Conservation (phyloP, 2,113 vertebrate genomes). For the Brachionichthys hirsutus region DNA sequence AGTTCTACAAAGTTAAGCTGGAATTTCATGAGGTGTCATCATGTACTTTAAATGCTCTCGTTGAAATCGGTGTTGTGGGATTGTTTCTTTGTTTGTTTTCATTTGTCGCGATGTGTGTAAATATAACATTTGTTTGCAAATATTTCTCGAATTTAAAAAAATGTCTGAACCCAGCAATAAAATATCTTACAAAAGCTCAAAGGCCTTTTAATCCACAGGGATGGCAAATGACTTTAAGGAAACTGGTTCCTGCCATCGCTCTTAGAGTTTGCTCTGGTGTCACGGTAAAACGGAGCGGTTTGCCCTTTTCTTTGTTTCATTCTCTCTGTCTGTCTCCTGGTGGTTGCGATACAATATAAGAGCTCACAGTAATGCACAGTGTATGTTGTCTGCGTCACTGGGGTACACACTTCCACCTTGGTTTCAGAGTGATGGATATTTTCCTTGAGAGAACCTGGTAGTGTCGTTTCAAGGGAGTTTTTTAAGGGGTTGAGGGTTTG, state of each 20-base stretch:
- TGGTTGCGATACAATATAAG: constrained; percentile 10
- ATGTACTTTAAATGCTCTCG: not conserved
- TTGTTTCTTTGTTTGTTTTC: too few species aligned
- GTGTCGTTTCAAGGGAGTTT: constrained; percentile 56
- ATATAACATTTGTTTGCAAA: constrained; percentile 37
- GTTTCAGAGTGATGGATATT: constrained; percentile 40
- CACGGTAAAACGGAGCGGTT: constrained; percentile 48
- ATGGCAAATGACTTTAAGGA: too few species aligned
- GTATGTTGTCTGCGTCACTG: constrained; percentile 11
- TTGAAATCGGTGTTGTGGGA: too few species aligned
- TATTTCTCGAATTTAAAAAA: constrained; percentile 27
- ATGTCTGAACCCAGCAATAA: constrained; percentile 50
- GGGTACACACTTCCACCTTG: constrained; percentile 3
- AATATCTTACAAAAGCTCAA: constrained; percentile 55
- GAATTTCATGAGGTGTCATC: too few species aligned
- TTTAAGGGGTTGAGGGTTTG: constrained; percentile 22
- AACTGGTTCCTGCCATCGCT: too few species aligned
- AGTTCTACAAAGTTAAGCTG: too few species aligned
- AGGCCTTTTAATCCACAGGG: constrained; percentile 57
- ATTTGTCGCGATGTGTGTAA: too few species aligned
- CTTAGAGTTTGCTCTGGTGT: too few species aligned
- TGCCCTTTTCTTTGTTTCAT: not conserved
- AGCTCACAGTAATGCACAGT: constrained; percentile 12
- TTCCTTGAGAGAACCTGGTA: constrained; percentile 50
- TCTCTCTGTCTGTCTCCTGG: not conserved